Evolutionary conservation across 2,797 vertebrate species (phyloP).

Genomic region (Muscicapa striata): DNA sequence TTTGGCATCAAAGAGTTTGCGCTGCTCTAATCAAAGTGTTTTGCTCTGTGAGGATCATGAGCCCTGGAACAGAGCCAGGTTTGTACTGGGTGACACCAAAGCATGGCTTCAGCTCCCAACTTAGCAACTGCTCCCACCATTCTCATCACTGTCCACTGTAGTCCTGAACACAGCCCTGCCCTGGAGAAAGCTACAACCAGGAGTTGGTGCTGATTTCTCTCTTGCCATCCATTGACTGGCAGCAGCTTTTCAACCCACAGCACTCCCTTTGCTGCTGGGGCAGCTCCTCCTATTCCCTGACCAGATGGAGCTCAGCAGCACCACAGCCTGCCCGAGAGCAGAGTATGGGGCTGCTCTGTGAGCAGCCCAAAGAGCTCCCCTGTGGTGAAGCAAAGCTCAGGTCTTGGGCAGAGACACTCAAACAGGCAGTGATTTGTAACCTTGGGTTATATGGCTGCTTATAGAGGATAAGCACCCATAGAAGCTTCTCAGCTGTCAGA

Average conservation of each 20-base stretch:
- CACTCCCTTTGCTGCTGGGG: neutral
- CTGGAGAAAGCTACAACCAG: neutral
- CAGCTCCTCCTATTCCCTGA: neutral
- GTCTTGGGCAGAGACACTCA: neutral
- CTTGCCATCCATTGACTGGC: neutral
- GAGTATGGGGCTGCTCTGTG: neutral
- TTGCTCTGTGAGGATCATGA: constrained; percentile 34
- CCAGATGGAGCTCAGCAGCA: neutral
- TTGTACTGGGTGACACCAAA: neutral
- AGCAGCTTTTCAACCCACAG: neutral
- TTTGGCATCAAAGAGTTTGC: constrained; percentile 41
- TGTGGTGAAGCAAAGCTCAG: neutral
- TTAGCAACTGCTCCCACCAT: constrained; percentile 1
- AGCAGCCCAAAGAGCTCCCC: neutral
- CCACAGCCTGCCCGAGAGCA: neutral
- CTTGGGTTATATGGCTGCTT: neutral
- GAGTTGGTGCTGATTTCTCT: neutral
- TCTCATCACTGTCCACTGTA: fast-evolving
- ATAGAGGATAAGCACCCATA: neutral
- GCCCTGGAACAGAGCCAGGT: neutral
- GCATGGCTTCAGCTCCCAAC: neutral
- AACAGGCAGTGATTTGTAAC: neutral
- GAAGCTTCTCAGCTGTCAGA: neutral
- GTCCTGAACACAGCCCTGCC: neutral
- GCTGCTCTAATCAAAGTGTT: constrained; percentile 48